These are phyloP conservation scores for Zygogramma bicolorata DNA, from an alignment of 2,888 invertebrate species.

Conservation along the genomic window DNA sequence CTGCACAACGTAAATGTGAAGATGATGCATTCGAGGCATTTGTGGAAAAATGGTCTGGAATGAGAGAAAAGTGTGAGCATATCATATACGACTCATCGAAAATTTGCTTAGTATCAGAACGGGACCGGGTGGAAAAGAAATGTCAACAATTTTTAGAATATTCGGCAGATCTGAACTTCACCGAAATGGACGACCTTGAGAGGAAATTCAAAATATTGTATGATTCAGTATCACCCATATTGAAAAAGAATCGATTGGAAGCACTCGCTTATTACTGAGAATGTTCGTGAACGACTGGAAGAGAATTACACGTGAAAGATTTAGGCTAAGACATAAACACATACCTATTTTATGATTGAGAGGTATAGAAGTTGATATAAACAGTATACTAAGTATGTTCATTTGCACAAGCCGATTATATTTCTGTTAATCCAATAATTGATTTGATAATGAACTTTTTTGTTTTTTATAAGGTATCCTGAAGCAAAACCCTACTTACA, in stretches of 20 bases:
- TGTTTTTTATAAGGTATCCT: too few species aligned
- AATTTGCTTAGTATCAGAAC: neutral
- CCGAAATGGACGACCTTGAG: neutral
- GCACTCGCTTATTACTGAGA: neutral
- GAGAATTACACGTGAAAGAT: too few species aligned
- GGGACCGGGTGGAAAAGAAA: neutral
- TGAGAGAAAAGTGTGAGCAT: neutral
- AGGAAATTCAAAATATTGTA: neutral
- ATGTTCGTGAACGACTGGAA: neutral
- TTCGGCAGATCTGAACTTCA: neutral
- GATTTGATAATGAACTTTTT: too few species aligned
- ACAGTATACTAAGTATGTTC: too few species aligned
- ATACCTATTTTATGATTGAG: too few species aligned
- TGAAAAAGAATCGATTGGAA: neutral
- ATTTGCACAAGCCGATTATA: too few species aligned
- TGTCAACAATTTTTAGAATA: neutral
- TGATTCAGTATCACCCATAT: neutral
- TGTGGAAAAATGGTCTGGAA: neutral
- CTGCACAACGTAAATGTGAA: constrained; percentile 29
- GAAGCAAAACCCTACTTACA: too few species aligned
- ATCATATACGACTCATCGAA: neutral
- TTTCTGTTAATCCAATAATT: too few species aligned
- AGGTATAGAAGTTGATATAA: too few species aligned
- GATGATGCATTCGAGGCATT: constrained; percentile 35
- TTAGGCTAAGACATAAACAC: too few species aligned